Percentiles rank a stretch among this genome's conserved stretches.
These are phyloP conservation scores for Nothobranchius kuhntae DNA, from an alignment of 2,113 vertebrate species.

Conservation along the genomic window DNA sequence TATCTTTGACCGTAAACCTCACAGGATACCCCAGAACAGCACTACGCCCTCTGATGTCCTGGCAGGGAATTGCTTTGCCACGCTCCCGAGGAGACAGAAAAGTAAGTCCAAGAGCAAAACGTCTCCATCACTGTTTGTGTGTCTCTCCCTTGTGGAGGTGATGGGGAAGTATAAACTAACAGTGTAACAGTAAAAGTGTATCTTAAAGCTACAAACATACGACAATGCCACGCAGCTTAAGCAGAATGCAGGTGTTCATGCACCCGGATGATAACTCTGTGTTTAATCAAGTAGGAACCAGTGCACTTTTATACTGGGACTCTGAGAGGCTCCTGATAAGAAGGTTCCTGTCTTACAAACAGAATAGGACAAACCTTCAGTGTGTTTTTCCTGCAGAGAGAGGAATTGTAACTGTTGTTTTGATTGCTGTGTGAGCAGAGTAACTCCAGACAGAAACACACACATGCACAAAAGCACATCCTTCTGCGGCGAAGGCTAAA, in stretches of 20 bases:
- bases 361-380: conserved; percentile 15
- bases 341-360: conserved; percentile 15
- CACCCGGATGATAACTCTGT: conserved; percentile 47
- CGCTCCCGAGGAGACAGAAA: too few relatives aligned
- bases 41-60: too few relatives aligned
- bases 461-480: conserved; percentile 27
- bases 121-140: too few relatives aligned
- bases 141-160: too few relatives aligned
- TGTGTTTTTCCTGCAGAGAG: conserved; percentile 24
- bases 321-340: conserved; percentile 54
- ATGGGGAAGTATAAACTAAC: too few relatives aligned
- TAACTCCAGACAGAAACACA: conserved; percentile 24
- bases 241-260: conserved; percentile 45
- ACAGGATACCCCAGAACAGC: too few relatives aligned
- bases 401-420: conserved; percentile 34
- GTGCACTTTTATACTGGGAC: conserved; percentile 44
- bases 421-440: conserved; percentile 33
- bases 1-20: too few relatives aligned
- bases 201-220: too few relatives aligned
- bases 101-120: too few relatives aligned
- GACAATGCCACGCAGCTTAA: too few relatives aligned
- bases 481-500: conserved; percentile 32
- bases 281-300: conserved; percentile 47
- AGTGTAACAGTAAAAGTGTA: too few relatives aligned
- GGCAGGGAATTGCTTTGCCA: too few relatives aligned